Percentiles rank a stretch among this genome's conserved stretches.
These are phyloP conservation scores for Sceloporus tristichus DNA, from an alignment of 2,113 vertebrate species.

Conservation along the genomic window DNA sequence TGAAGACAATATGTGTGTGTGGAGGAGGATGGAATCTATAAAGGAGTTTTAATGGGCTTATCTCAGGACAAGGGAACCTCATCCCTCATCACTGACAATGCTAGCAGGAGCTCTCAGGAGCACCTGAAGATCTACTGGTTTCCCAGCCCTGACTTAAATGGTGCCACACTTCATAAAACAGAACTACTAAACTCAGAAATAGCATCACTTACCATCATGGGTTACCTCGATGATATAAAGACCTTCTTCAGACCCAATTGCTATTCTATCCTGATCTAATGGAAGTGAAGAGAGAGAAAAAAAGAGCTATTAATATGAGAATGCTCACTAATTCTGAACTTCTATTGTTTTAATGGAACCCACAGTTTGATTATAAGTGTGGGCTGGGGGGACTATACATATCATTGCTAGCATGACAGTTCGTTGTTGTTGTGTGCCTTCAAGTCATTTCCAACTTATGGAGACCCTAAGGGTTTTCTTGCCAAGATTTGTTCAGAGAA, in stretches of 20 bases:
- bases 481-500: no score
- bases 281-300: background rate
- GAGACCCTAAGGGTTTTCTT: no score
- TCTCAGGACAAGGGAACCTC: no score
- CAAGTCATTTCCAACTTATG: no score
- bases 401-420: no score
- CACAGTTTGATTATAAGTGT: background rate
- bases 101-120: background rate
- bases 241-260: conserved; percentile 93
- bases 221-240: conserved; percentile 95
- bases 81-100: background rate
- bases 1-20: no score
- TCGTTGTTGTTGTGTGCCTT: no score
- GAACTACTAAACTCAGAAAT: conserved; percentile 44
- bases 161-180: conserved; percentile 24
- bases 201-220: conserved; percentile 87
- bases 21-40: no score
- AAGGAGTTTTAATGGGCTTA: no score
- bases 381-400: background rate
- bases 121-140: background rate
- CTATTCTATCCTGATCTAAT: conserved; percentile 93
- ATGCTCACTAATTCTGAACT: background rate
- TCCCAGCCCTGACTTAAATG: background rate
- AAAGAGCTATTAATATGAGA: conserved; percentile 6
- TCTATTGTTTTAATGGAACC: background rate